Conservation (phyloP, 2,888 invertebrate species). For the Dioctria linearis region DNA sequence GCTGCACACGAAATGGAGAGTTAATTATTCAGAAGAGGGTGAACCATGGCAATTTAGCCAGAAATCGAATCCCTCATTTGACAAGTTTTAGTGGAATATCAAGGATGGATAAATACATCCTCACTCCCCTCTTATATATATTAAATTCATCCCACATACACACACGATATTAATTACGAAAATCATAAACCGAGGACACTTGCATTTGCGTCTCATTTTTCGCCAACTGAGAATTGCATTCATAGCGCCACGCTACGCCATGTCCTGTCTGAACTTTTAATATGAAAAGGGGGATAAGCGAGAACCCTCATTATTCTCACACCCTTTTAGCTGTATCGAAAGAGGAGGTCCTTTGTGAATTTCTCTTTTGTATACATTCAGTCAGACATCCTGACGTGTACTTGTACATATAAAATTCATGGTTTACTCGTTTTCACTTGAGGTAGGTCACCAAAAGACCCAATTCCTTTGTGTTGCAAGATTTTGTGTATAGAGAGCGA, state of each 20-base stretch:
- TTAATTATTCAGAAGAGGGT: constrained; percentile 47
- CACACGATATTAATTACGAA: constrained; percentile 32
- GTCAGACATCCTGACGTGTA: neutral
- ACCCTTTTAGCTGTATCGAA: neutral
- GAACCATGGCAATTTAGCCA: constrained; percentile 5
- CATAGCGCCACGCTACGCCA: neutral
- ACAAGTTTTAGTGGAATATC: neutral
- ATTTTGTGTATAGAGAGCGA: too few relatives aligned
- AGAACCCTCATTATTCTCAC: neutral
- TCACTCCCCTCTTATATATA: neutral
- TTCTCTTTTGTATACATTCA: neutral
- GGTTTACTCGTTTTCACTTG: constrained; percentile 1
- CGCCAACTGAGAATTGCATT: too few relatives aligned
- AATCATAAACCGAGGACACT: neutral
- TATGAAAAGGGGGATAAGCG: neutral
- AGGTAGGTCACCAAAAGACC: constrained; percentile 18
- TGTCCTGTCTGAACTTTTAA: neutral
- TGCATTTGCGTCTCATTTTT: neutral
- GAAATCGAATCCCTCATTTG: constrained; percentile 27
- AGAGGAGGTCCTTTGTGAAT: neutral
- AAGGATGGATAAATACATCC: neutral
- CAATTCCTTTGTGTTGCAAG: neutral
- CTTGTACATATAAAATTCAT: neutral
- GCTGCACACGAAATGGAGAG: constrained; percentile 38
- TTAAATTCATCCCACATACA: neutral